Percentiles rank a stretch among this genome's conserved stretches.
Conservation (phyloP, 2,113 vertebrate genomes). For the Symphodus melops region DNA sequence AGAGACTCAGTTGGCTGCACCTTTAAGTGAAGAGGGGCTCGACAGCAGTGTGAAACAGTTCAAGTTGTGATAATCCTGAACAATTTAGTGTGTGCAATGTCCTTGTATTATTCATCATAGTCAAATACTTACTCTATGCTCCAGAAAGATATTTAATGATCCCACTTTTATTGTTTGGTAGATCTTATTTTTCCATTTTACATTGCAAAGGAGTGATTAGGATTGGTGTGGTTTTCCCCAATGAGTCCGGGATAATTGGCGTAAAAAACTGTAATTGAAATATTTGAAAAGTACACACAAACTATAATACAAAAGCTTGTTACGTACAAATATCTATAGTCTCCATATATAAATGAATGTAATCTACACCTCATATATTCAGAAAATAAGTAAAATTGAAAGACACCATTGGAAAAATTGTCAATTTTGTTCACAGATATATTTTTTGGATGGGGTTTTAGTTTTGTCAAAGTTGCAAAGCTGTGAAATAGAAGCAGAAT, state of each 20-base stretch:
- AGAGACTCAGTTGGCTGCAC: slow-evolving; percentile 48
- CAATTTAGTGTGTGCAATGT: not conserved
- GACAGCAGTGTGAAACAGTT: slow-evolving; percentile 17
- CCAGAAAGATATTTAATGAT: not conserved
- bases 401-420: too few relatives aligned
- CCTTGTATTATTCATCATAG: not conserved
- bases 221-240: too few relatives aligned
- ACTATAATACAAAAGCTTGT: too few relatives aligned
- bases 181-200: too few relatives aligned
- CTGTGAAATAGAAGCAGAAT: not conserved
- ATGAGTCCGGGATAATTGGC: too few relatives aligned
- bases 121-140: not conserved
- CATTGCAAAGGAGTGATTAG: too few relatives aligned
- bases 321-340: too few relatives aligned
- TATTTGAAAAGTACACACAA: too few relatives aligned
- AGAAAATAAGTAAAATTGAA: not conserved
- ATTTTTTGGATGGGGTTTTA: too few relatives aligned
- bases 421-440: too few relatives aligned
- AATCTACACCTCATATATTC: not conserved
- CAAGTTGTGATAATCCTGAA: slow-evolving; percentile 1
- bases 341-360: too few relatives aligned
- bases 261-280: too few relatives aligned
- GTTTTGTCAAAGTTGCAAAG: not conserved
- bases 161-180: not conserved
- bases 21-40: slow-evolving; percentile 31